phyloP scores from a whole-genome alignment of 2,888 invertebrate species.

The Hirtodrosophila alboralis region DNA sequence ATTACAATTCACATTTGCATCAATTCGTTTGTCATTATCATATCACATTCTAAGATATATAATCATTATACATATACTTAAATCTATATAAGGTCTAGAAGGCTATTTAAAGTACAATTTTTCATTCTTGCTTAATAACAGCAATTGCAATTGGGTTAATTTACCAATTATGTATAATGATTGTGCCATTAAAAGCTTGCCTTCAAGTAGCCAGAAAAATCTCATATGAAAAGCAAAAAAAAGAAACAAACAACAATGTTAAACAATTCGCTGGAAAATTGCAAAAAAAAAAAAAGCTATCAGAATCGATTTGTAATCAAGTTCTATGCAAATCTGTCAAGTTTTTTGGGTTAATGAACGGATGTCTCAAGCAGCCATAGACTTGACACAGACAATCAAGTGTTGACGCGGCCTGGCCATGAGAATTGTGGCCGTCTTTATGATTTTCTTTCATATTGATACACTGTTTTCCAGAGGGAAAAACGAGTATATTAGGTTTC shows the following conservation, averaged over 20 bases:
- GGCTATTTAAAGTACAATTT: neutral
- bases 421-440: constrained; percentile 28
- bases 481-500: too few relatives aligned
- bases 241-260: neutral
- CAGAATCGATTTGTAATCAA: constrained; percentile 52
- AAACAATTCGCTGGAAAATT: constrained; percentile 20
- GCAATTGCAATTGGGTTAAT: too few relatives aligned
- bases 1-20: too few relatives aligned
- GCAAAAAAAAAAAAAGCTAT: constrained; percentile 29
- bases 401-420: constrained; percentile 38
- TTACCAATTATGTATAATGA: too few relatives aligned
- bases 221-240: constrained; percentile 2
- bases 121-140: too few relatives aligned
- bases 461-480: neutral
- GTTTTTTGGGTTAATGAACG: constrained; percentile 72
- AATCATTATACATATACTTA: too few relatives aligned
- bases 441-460: constrained; percentile 19
- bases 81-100: too few relatives aligned
- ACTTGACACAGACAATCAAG: constrained; percentile 53
- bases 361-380: constrained; percentile 54
- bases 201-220: constrained; percentile 1
- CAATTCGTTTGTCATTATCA: too few relatives aligned
- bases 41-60: too few relatives aligned
- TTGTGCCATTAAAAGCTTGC: neutral
- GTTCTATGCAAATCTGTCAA: constrained; percentile 47